These are phyloP conservation scores for Cygnus atratus DNA, from an alignment of 2,113 vertebrate species.

Conservation along the genomic window DNA sequence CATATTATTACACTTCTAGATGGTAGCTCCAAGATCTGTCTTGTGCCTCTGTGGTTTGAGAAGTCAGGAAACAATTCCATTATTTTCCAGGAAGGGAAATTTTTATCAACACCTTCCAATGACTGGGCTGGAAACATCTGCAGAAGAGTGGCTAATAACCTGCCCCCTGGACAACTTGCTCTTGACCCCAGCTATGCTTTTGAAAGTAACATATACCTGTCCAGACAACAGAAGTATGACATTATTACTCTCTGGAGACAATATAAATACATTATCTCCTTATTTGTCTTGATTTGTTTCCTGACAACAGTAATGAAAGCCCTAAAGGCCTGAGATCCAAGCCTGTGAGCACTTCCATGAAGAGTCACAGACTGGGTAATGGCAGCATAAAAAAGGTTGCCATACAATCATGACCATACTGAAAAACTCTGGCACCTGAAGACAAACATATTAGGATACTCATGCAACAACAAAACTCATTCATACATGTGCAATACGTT, in stretches of 20 bases:
- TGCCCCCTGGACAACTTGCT: neutral
- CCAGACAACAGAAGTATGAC: neutral
- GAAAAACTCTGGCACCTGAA: neutral
- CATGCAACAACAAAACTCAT: neutral
- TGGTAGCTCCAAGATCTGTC: neutral
- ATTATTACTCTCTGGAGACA: neutral
- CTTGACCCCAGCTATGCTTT: neutral
- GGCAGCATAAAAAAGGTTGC: neutral
- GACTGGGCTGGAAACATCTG: neutral
- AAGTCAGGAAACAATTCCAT: neutral
- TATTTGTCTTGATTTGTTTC: neutral
- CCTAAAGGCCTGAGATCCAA: neutral
- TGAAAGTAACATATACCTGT: neutral
- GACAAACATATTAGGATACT: neutral
- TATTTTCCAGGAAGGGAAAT: neutral
- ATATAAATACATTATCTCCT: neutral
- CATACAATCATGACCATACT: neutral
- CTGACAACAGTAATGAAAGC: neutral
- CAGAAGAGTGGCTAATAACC: neutral
- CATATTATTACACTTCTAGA: fast-evolving
- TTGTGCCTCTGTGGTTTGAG: neutral
- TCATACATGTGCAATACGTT: fast-evolving
- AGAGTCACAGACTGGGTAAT: neutral
- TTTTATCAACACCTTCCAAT: neutral
- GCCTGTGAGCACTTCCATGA: neutral